Percentiles rank a stretch among this genome's conserved stretches.
These are phyloP conservation scores for Drosophila yooni DNA, from an alignment of 2,888 invertebrate species.

Conservation along the genomic window DNA sequence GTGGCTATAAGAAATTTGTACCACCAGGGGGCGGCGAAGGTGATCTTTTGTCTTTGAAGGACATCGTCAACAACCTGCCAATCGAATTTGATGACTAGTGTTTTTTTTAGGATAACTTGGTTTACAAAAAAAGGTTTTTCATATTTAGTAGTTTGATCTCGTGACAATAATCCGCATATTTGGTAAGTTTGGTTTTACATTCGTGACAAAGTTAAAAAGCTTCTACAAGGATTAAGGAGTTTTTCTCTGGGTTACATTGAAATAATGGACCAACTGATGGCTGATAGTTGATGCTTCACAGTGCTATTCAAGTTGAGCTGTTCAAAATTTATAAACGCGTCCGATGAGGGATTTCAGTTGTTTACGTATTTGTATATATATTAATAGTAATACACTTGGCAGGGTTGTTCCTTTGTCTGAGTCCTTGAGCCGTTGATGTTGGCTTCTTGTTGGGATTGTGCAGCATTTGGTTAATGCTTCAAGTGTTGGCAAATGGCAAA, in stretches of 20 bases:
- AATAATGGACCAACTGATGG: slow-evolving; percentile 38
- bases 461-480: slow-evolving; percentile 60
- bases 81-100: no score
- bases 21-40: rapidly evolving
- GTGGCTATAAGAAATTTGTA: no score
- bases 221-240: not conserved
- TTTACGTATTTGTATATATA: not conserved
- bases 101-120: not conserved
- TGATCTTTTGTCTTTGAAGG: no score
- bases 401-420: slow-evolving; percentile 1
- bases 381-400: slow-evolving; percentile 8
- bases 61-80: no score
- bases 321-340: slow-evolving; percentile 77
- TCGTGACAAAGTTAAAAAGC: not conserved
- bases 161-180: not conserved
- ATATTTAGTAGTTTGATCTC: not conserved
- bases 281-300: slow-evolving; percentile 3
- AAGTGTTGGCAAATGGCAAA: slow-evolving; percentile 75
- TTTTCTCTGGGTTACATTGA: not conserved
- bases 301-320: slow-evolving; percentile 45
- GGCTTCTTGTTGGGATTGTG: slow-evolving; percentile 25
- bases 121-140: not conserved
- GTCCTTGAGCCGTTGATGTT: slow-evolving; percentile 28
- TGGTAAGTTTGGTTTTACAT: not conserved
- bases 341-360: slow-evolving; percentile 42